Percentiles rank a stretch among this genome's conserved stretches.
These are phyloP conservation scores for Frankliniella fusca DNA, from an alignment of 2,888 invertebrate species.

Conservation along the genomic window DNA sequence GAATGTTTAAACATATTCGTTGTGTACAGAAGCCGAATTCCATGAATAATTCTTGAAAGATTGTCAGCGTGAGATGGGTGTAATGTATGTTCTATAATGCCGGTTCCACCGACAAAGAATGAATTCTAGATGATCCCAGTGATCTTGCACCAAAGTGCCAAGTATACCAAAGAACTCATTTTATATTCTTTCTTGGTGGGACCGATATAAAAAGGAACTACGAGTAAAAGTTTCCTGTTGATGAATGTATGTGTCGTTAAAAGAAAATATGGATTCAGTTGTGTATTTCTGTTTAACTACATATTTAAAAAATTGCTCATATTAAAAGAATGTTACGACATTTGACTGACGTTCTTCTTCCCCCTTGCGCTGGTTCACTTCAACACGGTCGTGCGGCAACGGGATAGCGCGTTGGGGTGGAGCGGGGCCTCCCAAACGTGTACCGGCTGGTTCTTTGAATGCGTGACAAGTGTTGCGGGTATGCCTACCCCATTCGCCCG, in stretches of 20 bases:
- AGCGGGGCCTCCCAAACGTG: too few relatives aligned
- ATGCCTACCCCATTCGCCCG: too few relatives aligned
- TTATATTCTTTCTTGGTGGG: slow-evolving; percentile 4
- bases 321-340: slow-evolving; percentile 23
- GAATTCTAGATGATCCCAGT: neutral
- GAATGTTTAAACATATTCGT: neutral
- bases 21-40: neutral
- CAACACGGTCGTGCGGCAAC: too few relatives aligned
- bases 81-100: neutral
- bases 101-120: neutral
- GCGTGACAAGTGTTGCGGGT: too few relatives aligned
- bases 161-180: neutral
- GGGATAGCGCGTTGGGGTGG: too few relatives aligned
- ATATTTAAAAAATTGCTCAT: slow-evolving; percentile 23
- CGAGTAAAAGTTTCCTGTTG: neutral
- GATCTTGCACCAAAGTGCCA: slow-evolving; percentile 14
- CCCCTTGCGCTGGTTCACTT: neutral
- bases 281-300: slow-evolving; percentile 26
- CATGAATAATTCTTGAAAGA: neutral
- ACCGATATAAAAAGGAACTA: neutral
- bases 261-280: slow-evolving; percentile 23
- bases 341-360: neutral
- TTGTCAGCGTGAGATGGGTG: neutral
- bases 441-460: too few relatives aligned
- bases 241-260: slow-evolving; percentile 25